Evolutionary conservation across 2,888 invertebrate species (phyloP).

Genomic region (Drosophila anomalipes): DNA sequence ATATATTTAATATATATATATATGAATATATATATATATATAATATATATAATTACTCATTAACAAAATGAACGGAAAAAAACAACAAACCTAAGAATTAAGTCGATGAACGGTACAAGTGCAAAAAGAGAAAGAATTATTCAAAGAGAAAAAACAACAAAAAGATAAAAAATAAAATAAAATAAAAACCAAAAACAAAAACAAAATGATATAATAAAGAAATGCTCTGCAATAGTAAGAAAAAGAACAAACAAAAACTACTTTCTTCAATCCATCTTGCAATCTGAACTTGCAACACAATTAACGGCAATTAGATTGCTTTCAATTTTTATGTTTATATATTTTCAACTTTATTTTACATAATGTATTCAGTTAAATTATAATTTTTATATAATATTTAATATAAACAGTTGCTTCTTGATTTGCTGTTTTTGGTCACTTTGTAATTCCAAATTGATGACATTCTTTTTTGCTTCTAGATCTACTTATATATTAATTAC

Average conservation of each 20-base stretch:
- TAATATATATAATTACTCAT: constrained; percentile 67
- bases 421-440: constrained; percentile 29
- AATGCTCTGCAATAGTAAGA: constrained; percentile 83
- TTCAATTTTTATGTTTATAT: constrained; percentile 1
- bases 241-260: constrained; percentile 10
- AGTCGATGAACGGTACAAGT: constrained; percentile 79
- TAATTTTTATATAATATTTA: constrained; percentile 1
- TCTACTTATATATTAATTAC: constrained; percentile 6
- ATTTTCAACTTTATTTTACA: constrained; percentile 12
- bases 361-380: not conserved
- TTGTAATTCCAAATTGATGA: not conserved
- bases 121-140: constrained; percentile 61
- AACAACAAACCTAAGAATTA: constrained; percentile 55
- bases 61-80: constrained; percentile 51
- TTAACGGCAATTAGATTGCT: not conserved
- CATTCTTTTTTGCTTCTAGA: not conserved
- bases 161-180: constrained; percentile 41
- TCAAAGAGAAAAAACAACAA: constrained; percentile 42
- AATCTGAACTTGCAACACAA: not conserved
- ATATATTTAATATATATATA: constrained; percentile 62
- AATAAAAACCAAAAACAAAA: constrained; percentile 52
- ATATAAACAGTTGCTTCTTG: constrained; percentile 5
- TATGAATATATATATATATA: constrained; percentile 50
- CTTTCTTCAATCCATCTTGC: constrained; percentile 3
- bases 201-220: constrained; percentile 72